Percentiles rank a stretch among this genome's conserved stretches.
phyloP scores from a whole-genome alignment of 2,888 invertebrate genomes.

The Acleris emargana region DNA sequence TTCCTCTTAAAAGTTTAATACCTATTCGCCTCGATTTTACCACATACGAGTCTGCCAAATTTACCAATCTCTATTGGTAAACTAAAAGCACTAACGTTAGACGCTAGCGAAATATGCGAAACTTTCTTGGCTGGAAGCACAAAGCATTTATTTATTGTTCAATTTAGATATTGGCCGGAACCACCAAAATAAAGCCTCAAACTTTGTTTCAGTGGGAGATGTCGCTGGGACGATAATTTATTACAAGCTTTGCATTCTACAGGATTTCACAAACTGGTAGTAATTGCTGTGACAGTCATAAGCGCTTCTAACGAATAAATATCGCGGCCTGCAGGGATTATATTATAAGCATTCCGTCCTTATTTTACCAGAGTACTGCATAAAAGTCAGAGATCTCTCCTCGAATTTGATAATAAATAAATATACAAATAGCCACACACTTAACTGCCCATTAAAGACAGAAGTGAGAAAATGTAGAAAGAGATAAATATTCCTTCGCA shows the following conservation, averaged over 20 bases:
- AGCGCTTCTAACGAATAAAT: conserved; percentile 5
- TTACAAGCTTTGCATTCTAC: conserved; percentile 5
- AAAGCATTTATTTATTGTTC: conserved; percentile 25
- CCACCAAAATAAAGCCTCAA: neutral
- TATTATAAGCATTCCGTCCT: too few relatives aligned
- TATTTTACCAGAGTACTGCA: too few relatives aligned
- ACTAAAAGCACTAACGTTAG: conserved; percentile 1
- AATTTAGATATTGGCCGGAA: conserved; percentile 1
- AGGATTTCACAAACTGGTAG: conserved; percentile 6
- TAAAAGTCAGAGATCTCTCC: too few relatives aligned
- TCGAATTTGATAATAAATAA: too few relatives aligned
- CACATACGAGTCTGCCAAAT: neutral
- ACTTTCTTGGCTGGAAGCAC: conserved; percentile 19
- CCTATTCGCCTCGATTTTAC: neutral
- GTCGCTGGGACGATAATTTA: neutral
- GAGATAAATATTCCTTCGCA: too few relatives aligned
- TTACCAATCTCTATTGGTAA: neutral
- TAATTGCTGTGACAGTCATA: conserved; percentile 8
- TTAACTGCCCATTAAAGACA: too few relatives aligned
- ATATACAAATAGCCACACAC: too few relatives aligned
- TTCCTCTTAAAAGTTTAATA: neutral
- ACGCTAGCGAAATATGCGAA: conserved; percentile 8
- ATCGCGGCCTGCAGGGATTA: neutral
- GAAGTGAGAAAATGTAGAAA: too few relatives aligned
- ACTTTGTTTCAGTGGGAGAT: neutral